Conservation (phyloP, 2,113 vertebrate species). For the Lepidothrix coronata region DNA sequence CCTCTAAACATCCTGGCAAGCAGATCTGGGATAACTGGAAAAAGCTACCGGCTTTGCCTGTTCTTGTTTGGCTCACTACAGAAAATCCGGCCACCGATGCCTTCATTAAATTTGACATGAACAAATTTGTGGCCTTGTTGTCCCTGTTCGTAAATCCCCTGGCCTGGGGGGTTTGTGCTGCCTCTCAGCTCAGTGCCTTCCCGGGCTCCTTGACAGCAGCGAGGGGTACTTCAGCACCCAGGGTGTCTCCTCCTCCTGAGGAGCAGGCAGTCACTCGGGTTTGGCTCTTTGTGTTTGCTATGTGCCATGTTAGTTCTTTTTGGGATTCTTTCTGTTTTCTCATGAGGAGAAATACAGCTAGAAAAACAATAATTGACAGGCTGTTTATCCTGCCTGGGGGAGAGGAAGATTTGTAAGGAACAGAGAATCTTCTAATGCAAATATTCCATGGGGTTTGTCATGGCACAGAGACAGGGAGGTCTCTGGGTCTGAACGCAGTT, state of each 20-base stretch:
- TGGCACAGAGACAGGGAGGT: not conserved
- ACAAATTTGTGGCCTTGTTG: not conserved
- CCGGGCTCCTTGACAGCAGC: fast-evolving
- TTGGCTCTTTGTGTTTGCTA: not conserved
- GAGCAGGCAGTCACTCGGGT: fast-evolving
- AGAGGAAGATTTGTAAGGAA: not conserved
- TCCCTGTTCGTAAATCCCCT: not conserved
- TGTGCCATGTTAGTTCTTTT: not conserved
- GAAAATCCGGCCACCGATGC: not conserved
- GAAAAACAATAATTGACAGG: not conserved
- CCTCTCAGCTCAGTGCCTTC: not conserved
- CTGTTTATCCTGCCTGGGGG: not conserved
- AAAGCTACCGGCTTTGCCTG: not conserved
- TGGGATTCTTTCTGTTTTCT: not conserved
- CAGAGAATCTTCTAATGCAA: not conserved
- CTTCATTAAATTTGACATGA: not conserved
- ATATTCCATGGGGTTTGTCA: not conserved
- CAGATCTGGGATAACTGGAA: not conserved
- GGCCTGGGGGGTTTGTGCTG: not conserved
- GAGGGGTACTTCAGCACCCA: not conserved
- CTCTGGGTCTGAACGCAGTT: not conserved
- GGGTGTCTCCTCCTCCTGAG: not conserved
- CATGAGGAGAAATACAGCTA: not conserved
- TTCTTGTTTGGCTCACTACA: fast-evolving
- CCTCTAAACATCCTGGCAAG: not conserved